phyloP scores from a whole-genome alignment of 1,140 invertebrate genomes.

The Drosophila novamexicana region DNA sequence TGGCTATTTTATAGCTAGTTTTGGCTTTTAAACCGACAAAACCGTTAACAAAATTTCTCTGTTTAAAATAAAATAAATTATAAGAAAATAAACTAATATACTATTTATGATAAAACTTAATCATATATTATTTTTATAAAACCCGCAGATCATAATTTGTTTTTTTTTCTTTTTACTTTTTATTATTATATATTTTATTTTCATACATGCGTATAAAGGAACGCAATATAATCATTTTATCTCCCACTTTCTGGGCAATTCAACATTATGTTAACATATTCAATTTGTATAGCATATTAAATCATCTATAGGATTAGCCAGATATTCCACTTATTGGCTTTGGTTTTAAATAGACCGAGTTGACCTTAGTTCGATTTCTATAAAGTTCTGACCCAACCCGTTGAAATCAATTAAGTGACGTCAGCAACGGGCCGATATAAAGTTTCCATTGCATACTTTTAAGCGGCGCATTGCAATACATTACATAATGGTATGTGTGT shows the following conservation, averaged over 20 bases:
- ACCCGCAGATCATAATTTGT: too few relatives aligned
- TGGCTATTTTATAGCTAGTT: too few relatives aligned
- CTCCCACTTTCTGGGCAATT: too few relatives aligned
- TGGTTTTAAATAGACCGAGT: not conserved
- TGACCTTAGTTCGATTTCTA: not conserved
- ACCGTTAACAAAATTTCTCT: too few relatives aligned
- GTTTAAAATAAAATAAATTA: too few relatives aligned
- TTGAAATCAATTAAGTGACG: constrained; percentile 41
- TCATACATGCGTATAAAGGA: too few relatives aligned
- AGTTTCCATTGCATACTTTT: constrained; percentile 21
- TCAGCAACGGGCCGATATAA: constrained; percentile 16
- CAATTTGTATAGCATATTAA: not conserved
- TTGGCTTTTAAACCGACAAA: not conserved
- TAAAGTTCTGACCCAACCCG: not conserved
- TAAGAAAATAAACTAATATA: too few relatives aligned
- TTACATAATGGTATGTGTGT: not conserved
- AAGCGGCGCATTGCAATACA: constrained; percentile 8
- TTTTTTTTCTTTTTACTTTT: too few relatives aligned
- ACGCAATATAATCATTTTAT: too few relatives aligned
- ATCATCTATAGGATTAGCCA: not conserved
- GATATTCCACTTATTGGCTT: not conserved
- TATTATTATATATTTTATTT: too few relatives aligned
- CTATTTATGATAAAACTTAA: too few relatives aligned
- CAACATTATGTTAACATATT: not conserved
- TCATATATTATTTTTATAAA: too few relatives aligned